Evolutionary conservation across 2,797 vertebrate genomes (phyloP), one percentile per base, ranked within the genome.

Genomic region (Anguilla pacifica): DNA sequence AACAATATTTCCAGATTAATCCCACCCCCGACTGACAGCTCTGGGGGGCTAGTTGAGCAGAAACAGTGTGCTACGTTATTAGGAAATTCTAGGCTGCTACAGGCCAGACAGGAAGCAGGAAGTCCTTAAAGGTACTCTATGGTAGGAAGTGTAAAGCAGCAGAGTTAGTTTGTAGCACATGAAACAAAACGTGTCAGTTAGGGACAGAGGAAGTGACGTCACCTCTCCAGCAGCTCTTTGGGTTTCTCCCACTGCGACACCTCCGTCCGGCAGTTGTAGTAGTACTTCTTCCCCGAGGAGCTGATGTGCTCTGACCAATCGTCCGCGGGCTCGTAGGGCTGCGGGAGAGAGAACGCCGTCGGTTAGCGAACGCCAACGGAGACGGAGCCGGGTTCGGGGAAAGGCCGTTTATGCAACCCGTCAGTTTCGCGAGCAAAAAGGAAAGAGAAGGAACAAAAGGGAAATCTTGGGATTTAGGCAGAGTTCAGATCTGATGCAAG

Each of bases 241-340:
- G 99, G 99, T 94, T 99, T 99, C 94, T 99, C 99, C 99, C 99
- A 99, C 10, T 99, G 98, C 86, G 99, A 99, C 89, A 99, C 98
- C 95, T 99, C 99, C 87, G 99, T 99, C 93, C 98, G 96, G 94
- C 99, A 99, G 96, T 99, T 99, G 95, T 99, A 99, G 94, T 99
- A 99, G 94, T 99, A 99, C 57, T 99, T 99, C 94, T 99, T 99
- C 74, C 99, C 99, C 90, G 99, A 99, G 89, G 98, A 99, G 95
- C 99, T 99, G 96, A 99, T 99, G 95, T 99, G 99, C 89, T 99
- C 99, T 91, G 99, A 99, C 98, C 99, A 99, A 94, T 99, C 98
- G 93, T 99, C 98, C 13, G 98, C 97, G 94, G 98, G 98, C 92
- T 99, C 98, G 17, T 97, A 97, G 90, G 95, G 94, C 94, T 95